Conservation (phyloP, 53 echinoderm and acorn worm genomes). For the Temnopleurus reevesii region DNA sequence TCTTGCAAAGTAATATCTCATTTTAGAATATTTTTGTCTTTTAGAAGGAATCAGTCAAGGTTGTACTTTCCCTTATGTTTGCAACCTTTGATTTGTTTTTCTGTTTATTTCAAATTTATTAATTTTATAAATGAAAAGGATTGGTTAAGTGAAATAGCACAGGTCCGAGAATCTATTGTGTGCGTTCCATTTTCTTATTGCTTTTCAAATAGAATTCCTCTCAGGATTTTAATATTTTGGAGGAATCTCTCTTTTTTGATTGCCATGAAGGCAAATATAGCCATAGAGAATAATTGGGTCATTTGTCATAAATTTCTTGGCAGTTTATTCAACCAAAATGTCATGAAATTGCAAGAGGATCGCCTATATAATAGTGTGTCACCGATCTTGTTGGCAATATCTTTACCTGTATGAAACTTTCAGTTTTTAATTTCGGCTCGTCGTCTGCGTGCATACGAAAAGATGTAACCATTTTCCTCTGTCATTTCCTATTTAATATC, state of each 20-base stretch:
- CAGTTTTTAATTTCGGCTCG: slow-evolving; percentile 39
- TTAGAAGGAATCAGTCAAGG: neutral
- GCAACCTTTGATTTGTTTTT: neutral
- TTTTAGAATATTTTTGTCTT: neutral
- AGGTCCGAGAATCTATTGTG: neutral
- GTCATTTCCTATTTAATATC: slow-evolving; percentile 61
- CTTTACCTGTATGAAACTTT: slow-evolving; percentile 26
- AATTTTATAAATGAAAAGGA: neutral
- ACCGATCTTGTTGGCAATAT: slow-evolving; percentile 16
- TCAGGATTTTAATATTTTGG: neutral
- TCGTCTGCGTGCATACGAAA: slow-evolving; percentile 15
- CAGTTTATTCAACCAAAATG: neutral
- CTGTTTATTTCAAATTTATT: neutral
- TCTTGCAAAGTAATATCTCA: neutral
- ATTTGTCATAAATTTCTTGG: slow-evolving; percentile 2
- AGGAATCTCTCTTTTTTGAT: neutral
- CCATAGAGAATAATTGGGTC: neutral
- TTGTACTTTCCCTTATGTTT: neutral
- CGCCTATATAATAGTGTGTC: neutral
- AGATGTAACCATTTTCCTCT: slow-evolving; percentile 58
- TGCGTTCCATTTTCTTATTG: neutral
- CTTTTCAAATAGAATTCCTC: neutral
- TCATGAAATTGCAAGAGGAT: slow-evolving; percentile 16
- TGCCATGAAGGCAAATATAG: neutral
- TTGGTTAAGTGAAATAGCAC: neutral